A percentile compares a stretch with the other conserved stretches of the same genome.
phyloP scores from a whole-genome alignment of 2,888 invertebrate genomes.

The Parnassius glacialis region DNA sequence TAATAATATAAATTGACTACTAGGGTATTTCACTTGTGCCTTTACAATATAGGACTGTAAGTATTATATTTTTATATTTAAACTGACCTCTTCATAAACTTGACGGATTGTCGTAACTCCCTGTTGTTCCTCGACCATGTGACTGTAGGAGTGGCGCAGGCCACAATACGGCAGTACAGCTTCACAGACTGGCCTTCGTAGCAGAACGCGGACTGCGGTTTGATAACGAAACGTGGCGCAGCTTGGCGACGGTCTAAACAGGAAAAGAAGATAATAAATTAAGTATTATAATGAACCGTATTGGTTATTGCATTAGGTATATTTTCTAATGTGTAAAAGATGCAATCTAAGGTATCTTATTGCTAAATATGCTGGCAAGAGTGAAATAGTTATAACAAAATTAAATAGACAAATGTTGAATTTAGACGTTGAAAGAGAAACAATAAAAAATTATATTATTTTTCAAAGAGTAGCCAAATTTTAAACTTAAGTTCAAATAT shows the following conservation, averaged over 20 bases:
- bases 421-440: no score
- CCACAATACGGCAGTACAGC: constrained; percentile 98
- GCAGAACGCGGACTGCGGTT: constrained; percentile 96
- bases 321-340: background rate
- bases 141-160: constrained; percentile 95
- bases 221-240: constrained; percentile 98
- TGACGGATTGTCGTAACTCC: constrained; percentile 97
- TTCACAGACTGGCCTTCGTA: constrained; percentile 98
- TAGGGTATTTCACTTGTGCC: no score
- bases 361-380: no score
- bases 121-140: constrained; percentile 97
- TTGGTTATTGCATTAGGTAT: background rate
- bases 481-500: no score
- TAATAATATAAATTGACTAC: no score
- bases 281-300: background rate
- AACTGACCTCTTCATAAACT: constrained; percentile 95
- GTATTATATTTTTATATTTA: no score
- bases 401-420: no score
- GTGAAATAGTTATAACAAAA: no score
- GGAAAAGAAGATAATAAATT: background rate
- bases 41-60: no score
- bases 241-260: constrained; percentile 95
- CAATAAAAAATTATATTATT: no score
- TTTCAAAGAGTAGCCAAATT: no score
- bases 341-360: no score